Evolutionary conservation across 2,113 vertebrate genomes (phyloP).

Genomic region (Ophthalmolycus amberensis): DNA sequence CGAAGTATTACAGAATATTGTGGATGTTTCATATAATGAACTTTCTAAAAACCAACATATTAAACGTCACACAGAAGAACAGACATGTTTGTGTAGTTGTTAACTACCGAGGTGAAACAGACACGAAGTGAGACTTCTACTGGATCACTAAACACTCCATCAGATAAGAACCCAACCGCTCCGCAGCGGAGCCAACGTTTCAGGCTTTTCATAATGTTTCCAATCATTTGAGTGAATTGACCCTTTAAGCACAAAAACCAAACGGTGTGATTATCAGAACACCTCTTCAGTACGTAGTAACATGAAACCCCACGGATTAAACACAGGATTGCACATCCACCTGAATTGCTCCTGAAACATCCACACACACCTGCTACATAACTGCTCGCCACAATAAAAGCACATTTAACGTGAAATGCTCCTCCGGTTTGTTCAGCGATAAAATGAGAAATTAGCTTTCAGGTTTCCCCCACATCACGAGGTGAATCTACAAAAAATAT

Average conservation of each 20-base stretch:
- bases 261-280: background rate
- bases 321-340: constrained; percentile 28
- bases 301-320: constrained; percentile 22
- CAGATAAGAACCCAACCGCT: background rate
- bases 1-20: background rate
- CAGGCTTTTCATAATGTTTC: background rate
- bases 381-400: constrained; percentile 65
- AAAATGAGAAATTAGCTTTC: constrained; percentile 46
- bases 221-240: background rate
- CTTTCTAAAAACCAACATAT: background rate
- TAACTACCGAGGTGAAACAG: background rate
- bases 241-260: background rate
- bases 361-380: constrained; percentile 57
- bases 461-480: constrained; percentile 22
- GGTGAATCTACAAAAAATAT: constrained; percentile 72
- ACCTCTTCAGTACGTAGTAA: constrained; percentile 34
- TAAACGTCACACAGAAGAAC: background rate
- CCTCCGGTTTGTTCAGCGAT: constrained; percentile 59
- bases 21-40: background rate
- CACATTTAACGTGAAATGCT: constrained; percentile 46
- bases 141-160: background rate
- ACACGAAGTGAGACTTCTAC: background rate
- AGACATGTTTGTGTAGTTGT: background rate
- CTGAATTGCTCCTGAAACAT: constrained; percentile 23
- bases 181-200: background rate